Conservation (phyloP, 2,797 vertebrate species). For the Margarornis squamiger region DNA sequence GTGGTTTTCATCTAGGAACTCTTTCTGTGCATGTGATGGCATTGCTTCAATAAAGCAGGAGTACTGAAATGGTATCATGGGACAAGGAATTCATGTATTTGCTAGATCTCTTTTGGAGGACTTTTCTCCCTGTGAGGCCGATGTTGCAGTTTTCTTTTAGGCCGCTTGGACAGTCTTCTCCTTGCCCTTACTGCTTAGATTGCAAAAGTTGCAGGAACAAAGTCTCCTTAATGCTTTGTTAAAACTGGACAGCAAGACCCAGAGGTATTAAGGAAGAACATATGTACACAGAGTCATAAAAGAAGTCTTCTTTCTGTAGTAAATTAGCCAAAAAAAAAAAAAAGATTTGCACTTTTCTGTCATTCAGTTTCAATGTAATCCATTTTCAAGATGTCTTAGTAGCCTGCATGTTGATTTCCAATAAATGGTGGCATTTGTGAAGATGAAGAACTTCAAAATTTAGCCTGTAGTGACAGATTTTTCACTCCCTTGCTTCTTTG, state of each 20-base stretch:
- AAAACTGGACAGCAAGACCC: background rate
- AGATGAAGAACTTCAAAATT: background rate
- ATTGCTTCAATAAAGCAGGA: background rate
- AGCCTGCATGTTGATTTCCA: background rate
- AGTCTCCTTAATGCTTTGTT: background rate
- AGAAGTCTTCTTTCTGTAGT: background rate
- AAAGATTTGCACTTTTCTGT: background rate
- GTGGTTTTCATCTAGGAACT: background rate
- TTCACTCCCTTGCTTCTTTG: background rate
- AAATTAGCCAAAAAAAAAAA: background rate
- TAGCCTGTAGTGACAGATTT: background rate
- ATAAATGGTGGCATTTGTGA: background rate
- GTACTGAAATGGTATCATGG: too few species aligned
- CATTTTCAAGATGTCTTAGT: background rate
- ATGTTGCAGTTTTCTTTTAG: background rate
- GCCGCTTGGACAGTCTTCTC: background rate
- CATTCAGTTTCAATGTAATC: background rate
- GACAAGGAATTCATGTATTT: background rate
- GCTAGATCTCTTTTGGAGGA: background rate
- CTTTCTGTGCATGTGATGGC: background rate
- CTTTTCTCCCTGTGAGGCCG: background rate
- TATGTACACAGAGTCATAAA: background rate
- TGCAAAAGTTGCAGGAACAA: background rate
- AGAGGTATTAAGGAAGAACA: background rate
- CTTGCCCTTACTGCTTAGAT: background rate